Evolutionary conservation across 2,113 vertebrate genomes (phyloP), one percentile per base, ranked within the genome.

Genomic region (Cricetomys ansorgei): DNA sequence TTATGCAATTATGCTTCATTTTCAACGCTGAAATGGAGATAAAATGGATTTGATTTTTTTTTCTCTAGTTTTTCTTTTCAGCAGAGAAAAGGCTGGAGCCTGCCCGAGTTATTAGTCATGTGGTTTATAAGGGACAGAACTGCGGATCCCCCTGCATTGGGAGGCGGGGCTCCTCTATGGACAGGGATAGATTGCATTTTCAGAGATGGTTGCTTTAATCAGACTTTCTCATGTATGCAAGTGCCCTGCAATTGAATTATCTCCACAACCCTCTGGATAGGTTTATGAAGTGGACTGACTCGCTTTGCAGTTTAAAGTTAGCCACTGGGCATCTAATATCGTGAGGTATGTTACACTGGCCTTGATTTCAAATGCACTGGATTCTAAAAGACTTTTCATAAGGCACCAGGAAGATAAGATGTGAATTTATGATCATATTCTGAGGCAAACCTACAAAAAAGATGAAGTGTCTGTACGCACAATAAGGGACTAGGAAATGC

Each of bases 1-100:
- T 92, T 96, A 73, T 89, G 21, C 34, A 96, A 88, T 70, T 95
- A 64, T 70, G 72, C 50, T 72, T 93, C 69, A 86, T 88, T 80
- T 93, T 96, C 50, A 96, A 64, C 79, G 69, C 88, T 11, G 48
- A 93, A 65, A 83, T 75, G 12, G 17, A 88, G 37, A 88, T 34
- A 96, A 72, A 64, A 31, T 73, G 17, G 12, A n/a, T 91, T 70
- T 83, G 72, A 73, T 87, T 64, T 55, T 34, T 65, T 80, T 89
- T n/a, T n/a, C n/a, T n/a, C n/a, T n/a, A n/a, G n/a, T 87, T 64
- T 55, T 34, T 65, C 76, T 89, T 83, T 9, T 67, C 45, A 73
- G n/a, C n/a, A 73, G 11, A 64, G 27, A 57, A 93, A 81, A 48
- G 64, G 0, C 34, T 77, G 69, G 40, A 72, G 2, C 84, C 16